Percentiles rank a stretch among this genome's conserved stretches.
phyloP scores from a whole-genome alignment of 2,888 invertebrate species.

The Carcina quercana region DNA sequence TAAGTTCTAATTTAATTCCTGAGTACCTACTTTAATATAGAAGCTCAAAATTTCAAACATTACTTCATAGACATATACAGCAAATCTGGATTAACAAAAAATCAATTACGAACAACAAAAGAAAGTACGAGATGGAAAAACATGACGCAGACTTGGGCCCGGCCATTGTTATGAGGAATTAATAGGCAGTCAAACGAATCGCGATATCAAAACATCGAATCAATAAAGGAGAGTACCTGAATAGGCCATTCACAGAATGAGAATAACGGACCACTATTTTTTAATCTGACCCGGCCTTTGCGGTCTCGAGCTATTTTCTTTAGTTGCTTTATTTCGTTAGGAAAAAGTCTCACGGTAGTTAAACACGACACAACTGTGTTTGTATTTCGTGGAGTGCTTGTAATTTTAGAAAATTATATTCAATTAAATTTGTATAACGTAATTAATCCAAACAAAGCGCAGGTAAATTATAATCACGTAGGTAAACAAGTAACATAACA shows the following conservation, averaged over 20 bases:
- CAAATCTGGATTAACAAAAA: conserved; percentile 39
- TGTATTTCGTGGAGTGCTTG: neutral
- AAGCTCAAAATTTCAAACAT: too few relatives aligned
- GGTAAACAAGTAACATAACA: conserved; percentile 22
- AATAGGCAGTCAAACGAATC: conserved; percentile 48
- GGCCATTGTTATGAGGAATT: conserved; percentile 55
- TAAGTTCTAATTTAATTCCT: too few relatives aligned
- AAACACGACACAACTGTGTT: neutral
- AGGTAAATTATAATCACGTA: conserved; percentile 8
- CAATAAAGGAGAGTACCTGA: conserved; percentile 51
- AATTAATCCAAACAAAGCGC: conserved; percentile 10
- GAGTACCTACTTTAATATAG: too few relatives aligned
- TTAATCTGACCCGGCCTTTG: conserved; percentile 36
- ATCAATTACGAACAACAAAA: conserved; percentile 58
- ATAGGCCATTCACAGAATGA: conserved; percentile 43
- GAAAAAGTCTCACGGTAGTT: conserved; percentile 4
- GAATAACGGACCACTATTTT: conserved; percentile 45
- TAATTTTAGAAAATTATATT: conserved; percentile 1
- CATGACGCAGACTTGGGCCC: conserved; percentile 38
- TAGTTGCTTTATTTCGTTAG: conserved; percentile 1
- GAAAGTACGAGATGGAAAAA: conserved; percentile 47
- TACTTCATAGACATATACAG: too few relatives aligned
- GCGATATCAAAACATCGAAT: conserved; percentile 59
- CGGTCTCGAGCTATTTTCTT: conserved; percentile 22
- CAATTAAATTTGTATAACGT: conserved; percentile 7